These are phyloP conservation scores for Melanotaenia parkinsoni DNA, from an alignment of 2,797 vertebrate species.

Conservation along the genomic window DNA sequence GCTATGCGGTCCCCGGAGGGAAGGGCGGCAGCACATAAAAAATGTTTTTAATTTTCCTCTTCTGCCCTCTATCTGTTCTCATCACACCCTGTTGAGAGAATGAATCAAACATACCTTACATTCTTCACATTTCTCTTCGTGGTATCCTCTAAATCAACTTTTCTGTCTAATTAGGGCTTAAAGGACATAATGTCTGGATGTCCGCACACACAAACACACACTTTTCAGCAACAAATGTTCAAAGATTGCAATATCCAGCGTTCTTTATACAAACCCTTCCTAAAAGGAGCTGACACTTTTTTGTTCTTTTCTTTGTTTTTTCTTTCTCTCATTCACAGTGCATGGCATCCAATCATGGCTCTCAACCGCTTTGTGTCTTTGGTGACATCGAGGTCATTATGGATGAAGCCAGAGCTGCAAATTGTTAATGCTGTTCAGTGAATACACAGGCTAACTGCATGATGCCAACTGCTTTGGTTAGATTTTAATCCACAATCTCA, in stretches of 20 bases:
- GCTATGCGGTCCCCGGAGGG: conserved; percentile 41
- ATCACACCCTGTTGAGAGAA: conserved; percentile 44
- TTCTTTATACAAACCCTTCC: conserved; percentile 14
- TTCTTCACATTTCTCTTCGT: conserved; percentile 26
- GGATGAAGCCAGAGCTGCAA: conserved; percentile 53
- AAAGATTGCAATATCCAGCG: conserved; percentile 18
- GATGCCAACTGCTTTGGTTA: conserved; percentile 7
- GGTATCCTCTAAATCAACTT: conserved; percentile 49
- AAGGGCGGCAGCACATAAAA: conserved; percentile 52
- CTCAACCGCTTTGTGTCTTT: conserved; percentile 34
- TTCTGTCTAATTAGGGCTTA: background rate
- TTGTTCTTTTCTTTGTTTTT: background rate
- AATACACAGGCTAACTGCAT: conserved; percentile 27
- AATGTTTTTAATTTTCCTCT: conserved; percentile 33
- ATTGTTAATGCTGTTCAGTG: conserved; percentile 15
- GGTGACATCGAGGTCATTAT: conserved; percentile 45
- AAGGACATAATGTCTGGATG: conserved; percentile 24
- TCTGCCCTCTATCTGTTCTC: conserved; percentile 21
- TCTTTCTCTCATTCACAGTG: conserved; percentile 1
- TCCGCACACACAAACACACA: no score
- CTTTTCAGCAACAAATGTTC: background rate
- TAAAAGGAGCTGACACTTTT: background rate
- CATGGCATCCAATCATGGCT: conserved; percentile 23
- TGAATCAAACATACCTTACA: conserved; percentile 23
- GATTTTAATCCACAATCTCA: background rate